phyloP scores from a whole-genome alignment of 1,140 invertebrate species.

The Homalodisca vitripennis region DNA sequence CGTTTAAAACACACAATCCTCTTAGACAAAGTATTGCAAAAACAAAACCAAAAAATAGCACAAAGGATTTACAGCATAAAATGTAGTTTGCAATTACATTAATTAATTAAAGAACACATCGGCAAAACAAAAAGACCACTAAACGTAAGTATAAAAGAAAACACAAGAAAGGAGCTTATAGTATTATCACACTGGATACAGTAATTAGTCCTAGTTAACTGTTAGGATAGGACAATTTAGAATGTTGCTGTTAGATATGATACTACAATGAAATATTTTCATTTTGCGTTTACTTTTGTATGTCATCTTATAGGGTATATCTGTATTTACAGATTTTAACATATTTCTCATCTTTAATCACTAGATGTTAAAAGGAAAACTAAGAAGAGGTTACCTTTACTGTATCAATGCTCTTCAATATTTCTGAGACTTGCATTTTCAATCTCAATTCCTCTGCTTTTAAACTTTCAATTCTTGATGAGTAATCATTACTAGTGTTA shows the following conservation, averaged over 20 bases:
- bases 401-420: background rate
- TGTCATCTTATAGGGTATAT: background rate
- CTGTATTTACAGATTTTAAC: background rate
- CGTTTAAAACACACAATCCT: too few species aligned
- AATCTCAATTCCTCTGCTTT: background rate
- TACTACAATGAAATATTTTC: background rate
- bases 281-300: background rate
- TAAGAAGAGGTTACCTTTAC: background rate
- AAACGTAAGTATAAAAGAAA: too few species aligned
- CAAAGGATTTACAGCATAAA: too few species aligned
- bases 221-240: too few species aligned
- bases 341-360: background rate
- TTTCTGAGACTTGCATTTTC: background rate
- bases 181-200: too few species aligned
- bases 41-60: too few species aligned
- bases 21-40: too few species aligned
- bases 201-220: too few species aligned
- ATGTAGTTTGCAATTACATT: too few species aligned
- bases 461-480: conserved; percentile 1
- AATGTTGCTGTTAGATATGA: background rate
- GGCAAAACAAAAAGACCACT: too few species aligned
- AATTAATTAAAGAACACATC: too few species aligned
- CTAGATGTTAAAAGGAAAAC: background rate
- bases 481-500: background rate
- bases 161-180: too few species aligned